Evolutionary conservation across 2,888 invertebrate species (phyloP), one percentile per base, ranked within the genome.

Genomic region (Diarsia dahlii): DNA sequence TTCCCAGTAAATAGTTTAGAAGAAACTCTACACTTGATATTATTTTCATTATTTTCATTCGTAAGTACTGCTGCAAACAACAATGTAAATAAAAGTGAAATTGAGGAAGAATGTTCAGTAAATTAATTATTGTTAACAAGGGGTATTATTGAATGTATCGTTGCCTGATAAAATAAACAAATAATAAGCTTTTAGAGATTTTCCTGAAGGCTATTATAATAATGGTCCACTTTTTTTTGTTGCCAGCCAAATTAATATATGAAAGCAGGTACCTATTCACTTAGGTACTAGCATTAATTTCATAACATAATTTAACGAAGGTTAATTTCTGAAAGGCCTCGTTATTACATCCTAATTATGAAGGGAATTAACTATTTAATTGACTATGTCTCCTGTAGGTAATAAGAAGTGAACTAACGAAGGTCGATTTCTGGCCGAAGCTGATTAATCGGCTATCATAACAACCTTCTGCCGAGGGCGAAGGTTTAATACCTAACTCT

Each of bases 291-390:
- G 63, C 71, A 72, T 66, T 86, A 71, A 79, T 77, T 76, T 77
- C 6, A 20, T 65, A 69, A 28, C 28, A 58, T 34, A 73, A 80
- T 74, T 78, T 77, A 84, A 46, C 28, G 60, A 71, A 77, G 52
- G 75, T 76, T 86, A 76, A 80, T 86, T 76, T 76, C 64, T 72
- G 50, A 45, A 45, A 74, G 68, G 39, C 71, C 76, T 73, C 52
- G 72, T 79, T 71, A 75, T 73, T 77, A 68, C 62, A 50, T 45
- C 28, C 39, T 62, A 73, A 76, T 75, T 76, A 58, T 63, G 34
- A 12, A 46, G 48, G 15, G 15, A 67, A 64, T 39, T 8, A 66
- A 73, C 50, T 74, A 71, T 52, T 50, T 60, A 28, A 69, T 70
- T 74, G 70, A 46, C 10, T 60, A 66, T 50, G 58, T 48, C 15